Percentiles rank a stretch among this genome's conserved stretches.
Conservation (phyloP, 2,113 vertebrate genomes). For the Neodontobutis hainanensis region DNA sequence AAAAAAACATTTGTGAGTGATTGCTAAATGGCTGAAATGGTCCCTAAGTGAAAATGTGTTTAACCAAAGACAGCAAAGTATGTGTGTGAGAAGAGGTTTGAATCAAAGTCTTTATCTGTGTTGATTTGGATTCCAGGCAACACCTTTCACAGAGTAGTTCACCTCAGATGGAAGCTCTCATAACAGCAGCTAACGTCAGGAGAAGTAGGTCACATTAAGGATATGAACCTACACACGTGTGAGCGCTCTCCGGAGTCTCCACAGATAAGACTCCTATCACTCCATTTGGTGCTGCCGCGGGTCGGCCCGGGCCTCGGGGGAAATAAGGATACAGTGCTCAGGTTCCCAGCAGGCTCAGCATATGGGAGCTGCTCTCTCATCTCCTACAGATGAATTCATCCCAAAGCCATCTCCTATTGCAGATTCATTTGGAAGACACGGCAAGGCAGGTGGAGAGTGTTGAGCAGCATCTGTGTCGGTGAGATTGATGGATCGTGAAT, state of each 20-base stretch:
- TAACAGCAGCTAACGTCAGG: conserved; percentile 53
- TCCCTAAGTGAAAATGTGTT: not conserved
- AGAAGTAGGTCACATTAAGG: conserved; percentile 64
- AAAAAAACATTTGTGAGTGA: no score
- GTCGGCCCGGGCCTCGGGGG: conserved; percentile 62
- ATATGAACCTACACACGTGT: conserved; percentile 40
- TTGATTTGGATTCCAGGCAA: conserved; percentile 40
- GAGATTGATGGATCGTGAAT: conserved; percentile 61
- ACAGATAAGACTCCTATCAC: conserved; percentile 59
- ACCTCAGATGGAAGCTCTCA: conserved; percentile 44
- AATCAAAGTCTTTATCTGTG: conserved; percentile 6
- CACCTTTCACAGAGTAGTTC: conserved; percentile 28
- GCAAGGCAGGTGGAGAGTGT: conserved; percentile 56
- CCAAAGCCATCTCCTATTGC: conserved; percentile 67
- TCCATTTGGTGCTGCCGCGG: conserved; percentile 57
- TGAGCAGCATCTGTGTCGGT: conserved; percentile 44
- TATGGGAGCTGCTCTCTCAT: conserved; percentile 63
- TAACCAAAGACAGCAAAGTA: not conserved
- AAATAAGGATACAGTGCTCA: conserved; percentile 68
- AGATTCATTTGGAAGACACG: conserved; percentile 67
- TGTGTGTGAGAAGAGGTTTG: no score
- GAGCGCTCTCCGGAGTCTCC: conserved; percentile 34
- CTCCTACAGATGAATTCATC: conserved; percentile 64
- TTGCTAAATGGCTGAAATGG: no score
- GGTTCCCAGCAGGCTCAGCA: conserved; percentile 65